A percentile compares a stretch with the other conserved stretches of the same genome.
phyloP scores from a whole-genome alignment of 1,140 invertebrate species.

The Pseudachorutes palmiensis region DNA sequence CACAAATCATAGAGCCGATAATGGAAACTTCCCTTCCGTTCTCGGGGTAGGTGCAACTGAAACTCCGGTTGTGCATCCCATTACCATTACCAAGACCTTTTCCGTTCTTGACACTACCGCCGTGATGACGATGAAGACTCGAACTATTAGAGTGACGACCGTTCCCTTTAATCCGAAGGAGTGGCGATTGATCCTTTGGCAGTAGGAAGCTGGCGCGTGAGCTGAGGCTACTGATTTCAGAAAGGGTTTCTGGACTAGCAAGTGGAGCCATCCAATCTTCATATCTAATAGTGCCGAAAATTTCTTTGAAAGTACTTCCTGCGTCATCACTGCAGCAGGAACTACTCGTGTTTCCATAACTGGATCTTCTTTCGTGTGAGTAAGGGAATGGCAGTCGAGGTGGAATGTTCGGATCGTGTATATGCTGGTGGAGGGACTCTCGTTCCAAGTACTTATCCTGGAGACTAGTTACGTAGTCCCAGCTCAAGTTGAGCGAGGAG shows the following conservation, averaged over 20 bases:
- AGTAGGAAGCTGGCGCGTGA: slow-evolving; percentile 40
- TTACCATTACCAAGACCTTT: slow-evolving; percentile 23
- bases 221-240: slow-evolving; percentile 59
- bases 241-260: slow-evolving; percentile 75
- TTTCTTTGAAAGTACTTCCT: slow-evolving; percentile 34
- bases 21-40: slow-evolving; percentile 20
- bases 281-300: slow-evolving; percentile 40
- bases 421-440: slow-evolving; percentile 20
- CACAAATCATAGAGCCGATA: slow-evolving; percentile 20
- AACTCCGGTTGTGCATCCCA: slow-evolving; percentile 32
- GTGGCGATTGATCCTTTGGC: slow-evolving; percentile 30
- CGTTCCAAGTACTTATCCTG: slow-evolving; percentile 36
- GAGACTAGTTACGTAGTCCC: slow-evolving; percentile 38
- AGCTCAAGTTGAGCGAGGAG: slow-evolving; percentile 36
- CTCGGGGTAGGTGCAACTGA: slow-evolving; percentile 36
- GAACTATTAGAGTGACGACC: slow-evolving; percentile 10
- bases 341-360: slow-evolving; percentile 33
- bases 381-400: slow-evolving; percentile 14
- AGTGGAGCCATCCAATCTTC: slow-evolving; percentile 66
- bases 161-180: slow-evolving; percentile 27
- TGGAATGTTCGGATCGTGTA: slow-evolving; percentile 28
- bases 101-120: slow-evolving; percentile 23
- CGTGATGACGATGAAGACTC: slow-evolving; percentile 25
- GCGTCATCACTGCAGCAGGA: slow-evolving; percentile 36
- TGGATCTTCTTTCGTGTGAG: slow-evolving; percentile 20